Conservation (phyloP, 92 coral and sea anemone species). For the Paragorgia papillata region DNA sequence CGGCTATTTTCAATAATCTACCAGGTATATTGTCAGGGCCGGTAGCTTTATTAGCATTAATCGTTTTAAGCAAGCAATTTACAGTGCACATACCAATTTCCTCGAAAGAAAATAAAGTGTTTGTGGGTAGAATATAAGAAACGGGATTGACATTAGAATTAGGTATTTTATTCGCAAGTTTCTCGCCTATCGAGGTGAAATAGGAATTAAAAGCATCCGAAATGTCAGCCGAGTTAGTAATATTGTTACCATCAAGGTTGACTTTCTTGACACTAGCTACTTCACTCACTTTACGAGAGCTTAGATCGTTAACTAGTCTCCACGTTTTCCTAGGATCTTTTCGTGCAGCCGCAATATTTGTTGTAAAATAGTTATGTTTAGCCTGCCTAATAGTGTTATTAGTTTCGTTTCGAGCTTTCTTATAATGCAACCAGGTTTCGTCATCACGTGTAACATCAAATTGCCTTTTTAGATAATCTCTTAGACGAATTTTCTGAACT, state of each 20-base stretch:
- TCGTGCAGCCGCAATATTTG: not conserved
- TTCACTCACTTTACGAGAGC: too few species aligned
- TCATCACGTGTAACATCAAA: not conserved
- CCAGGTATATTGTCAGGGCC: constrained; percentile 18
- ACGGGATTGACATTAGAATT: constrained; percentile 24
- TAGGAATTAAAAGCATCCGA: constrained; percentile 40
- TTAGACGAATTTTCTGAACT: constrained; percentile 32
- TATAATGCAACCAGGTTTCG: not conserved
- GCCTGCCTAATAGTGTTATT: not conserved
- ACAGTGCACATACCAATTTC: constrained; percentile 11
- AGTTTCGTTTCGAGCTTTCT: not conserved
- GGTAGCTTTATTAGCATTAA: constrained; percentile 1
- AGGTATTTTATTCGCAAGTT: constrained; percentile 46
- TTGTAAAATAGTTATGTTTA: not conserved
- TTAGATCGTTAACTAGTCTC: not conserved
- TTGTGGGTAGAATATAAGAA: constrained; percentile 8
- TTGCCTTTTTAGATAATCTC: constrained; percentile 22
- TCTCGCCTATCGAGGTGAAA: constrained; percentile 42
- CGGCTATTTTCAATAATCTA: constrained; percentile 12
- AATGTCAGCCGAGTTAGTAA: too few species aligned
- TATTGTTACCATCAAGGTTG: too few species aligned
- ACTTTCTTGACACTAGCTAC: constrained; percentile 10
- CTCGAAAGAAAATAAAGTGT: not conserved
- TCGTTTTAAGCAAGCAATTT: not conserved
- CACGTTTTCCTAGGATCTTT: not conserved